Evolutionary conservation across 1,140 invertebrate species (phyloP), one percentile per base, ranked within the genome.

Genomic region (Brevipalpus yothersi): DNA sequence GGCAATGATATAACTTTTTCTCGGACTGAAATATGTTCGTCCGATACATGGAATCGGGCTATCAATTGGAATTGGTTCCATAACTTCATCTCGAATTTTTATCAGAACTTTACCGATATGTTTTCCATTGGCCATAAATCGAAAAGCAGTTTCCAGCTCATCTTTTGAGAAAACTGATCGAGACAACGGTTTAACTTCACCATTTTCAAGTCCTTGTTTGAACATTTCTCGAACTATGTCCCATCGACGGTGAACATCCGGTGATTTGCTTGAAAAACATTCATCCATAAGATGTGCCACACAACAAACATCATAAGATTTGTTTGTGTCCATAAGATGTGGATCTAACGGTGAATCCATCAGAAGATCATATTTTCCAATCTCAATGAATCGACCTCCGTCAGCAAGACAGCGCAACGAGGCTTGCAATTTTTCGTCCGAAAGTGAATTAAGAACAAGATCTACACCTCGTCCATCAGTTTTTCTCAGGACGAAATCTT

Each of bases 111-210:
- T 96, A 65, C 92, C 92, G 62, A 94, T 91, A 71, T 96, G 91
- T 73, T 89, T 91, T 43, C 91, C 91, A 1, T 84, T 82, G n/a
- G 89, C 90, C 87, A 96, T 94, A 69, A 79, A 95, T 63, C 80
- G 75, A 75, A 94, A 94, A 3, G 88, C 89, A 69, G 87, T 82
- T 71, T 95, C 90, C n/a, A 88, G 77, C 72, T 92, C 81, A 61
- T 82, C 77, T 65, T 84, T 81, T 17, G 77, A 73, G 69, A 87
- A 96, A 0, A 89, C 80, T 1, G 82, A 86, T 9, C 77, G 73
- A 1, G 82, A 81, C 7, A 96, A 71, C 1, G 91, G 91, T 53
- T 77, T 74, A 0, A 96, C 86, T 42, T 83, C 84, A 8, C 90
- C 90, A 61, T 70, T 78, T 60, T 79, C 75, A 54, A 95, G 84